Evolutionary conservation across 1,140 invertebrate species (phyloP).

Genomic region (Drosophila sproati): DNA sequence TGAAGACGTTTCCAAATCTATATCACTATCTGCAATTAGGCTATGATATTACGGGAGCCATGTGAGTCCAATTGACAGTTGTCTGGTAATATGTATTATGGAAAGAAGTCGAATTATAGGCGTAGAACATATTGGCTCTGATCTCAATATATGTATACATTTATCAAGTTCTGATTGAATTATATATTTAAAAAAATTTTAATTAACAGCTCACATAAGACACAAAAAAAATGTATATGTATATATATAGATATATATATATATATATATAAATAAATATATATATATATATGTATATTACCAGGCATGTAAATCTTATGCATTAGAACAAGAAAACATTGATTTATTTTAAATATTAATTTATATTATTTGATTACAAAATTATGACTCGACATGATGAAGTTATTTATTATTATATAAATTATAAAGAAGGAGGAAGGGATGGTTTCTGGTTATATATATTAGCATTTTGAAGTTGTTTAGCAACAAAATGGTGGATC

Average conservation of each 20-base stretch:
- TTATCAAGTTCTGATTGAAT: neutral
- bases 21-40: constrained; percentile 66
- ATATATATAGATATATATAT: constrained; percentile 2
- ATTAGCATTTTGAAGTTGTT: no score
- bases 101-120: neutral
- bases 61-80: constrained; percentile 3
- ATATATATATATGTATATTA: neutral
- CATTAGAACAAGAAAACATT: no score
- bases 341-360: no score
- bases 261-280: neutral
- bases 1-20: constrained; percentile 66
- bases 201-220: neutral
- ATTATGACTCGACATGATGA: no score
- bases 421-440: no score
- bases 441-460: no score
- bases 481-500: no score
- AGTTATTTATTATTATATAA: no score
- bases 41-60: constrained; percentile 43
- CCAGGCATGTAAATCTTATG: no score
- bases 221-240: neutral
- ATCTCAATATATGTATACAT: constrained; percentile 2
- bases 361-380: no score
- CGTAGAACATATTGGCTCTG: constrained; percentile 1
- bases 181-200: neutral
- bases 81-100: neutral